Percentiles rank a stretch among this genome's conserved stretches.
Evolutionary conservation across 1,140 invertebrate genomes (phyloP).

Genomic region (Drosophila equinoxialis): DNA sequence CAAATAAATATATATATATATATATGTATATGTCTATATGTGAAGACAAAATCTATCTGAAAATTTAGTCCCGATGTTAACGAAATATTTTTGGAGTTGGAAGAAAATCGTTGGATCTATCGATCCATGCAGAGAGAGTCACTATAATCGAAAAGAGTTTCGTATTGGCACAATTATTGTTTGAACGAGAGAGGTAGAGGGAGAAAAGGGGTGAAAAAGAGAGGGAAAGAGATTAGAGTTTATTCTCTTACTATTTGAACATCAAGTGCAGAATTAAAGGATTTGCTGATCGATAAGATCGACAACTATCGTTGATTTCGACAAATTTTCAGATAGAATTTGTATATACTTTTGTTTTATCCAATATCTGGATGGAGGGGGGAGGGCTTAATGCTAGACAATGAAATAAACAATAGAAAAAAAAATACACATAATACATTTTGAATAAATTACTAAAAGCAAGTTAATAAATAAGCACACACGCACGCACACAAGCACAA

Average conservation of each 20-base stretch:
- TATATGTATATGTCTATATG: not conserved
- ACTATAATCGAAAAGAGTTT: not conserved
- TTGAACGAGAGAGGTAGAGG: not conserved
- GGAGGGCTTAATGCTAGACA: slow-evolving; percentile 5
- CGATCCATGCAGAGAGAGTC: not conserved
- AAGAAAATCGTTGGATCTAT: not conserved
- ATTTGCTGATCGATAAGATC: no score
- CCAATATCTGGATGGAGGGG: not conserved
- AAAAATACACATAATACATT: slow-evolving; percentile 3
- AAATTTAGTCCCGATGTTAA: not conserved
- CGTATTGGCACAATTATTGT: not conserved
- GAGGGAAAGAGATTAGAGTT: no score
- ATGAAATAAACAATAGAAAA: slow-evolving; percentile 31
- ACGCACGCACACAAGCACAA: slow-evolving; percentile 21
- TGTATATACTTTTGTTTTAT: not conserved
- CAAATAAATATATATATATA: slow-evolving; percentile 54
- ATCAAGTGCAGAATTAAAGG: no score
- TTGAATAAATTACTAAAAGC: slow-evolving; percentile 62
- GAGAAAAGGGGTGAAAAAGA: not conserved
- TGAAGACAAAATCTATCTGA: slow-evolving; percentile 8
- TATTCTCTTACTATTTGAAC: no score
- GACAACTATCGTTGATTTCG: no score
- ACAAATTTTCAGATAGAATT: not conserved
- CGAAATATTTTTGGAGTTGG: not conserved
- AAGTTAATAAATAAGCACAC: slow-evolving; percentile 59